phyloP scores from a whole-genome alignment of 2,888 invertebrate genomes.

The Thera obeliscata region DNA sequence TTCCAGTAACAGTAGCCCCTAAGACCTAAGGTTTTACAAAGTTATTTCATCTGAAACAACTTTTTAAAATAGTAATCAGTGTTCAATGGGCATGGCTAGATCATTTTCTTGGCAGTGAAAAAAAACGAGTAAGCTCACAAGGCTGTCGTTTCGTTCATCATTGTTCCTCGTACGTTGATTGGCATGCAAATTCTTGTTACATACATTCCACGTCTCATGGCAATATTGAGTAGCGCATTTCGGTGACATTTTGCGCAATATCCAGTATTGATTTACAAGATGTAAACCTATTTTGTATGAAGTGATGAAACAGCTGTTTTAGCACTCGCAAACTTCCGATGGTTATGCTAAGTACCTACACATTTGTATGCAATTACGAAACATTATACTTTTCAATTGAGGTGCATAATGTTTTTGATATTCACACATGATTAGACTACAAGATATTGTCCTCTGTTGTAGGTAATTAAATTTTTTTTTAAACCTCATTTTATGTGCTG shows the following conservation, averaged over 20 bases:
- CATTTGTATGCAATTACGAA: constrained; percentile 54
- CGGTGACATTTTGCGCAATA: constrained; percentile 82
- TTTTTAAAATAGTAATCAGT: constrained; percentile 8
- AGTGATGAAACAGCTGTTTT: constrained; percentile 81
- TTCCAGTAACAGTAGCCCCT: constrained; percentile 40
- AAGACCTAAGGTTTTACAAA: constrained; percentile 7
- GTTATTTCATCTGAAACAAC: constrained; percentile 2
- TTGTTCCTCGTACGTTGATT: constrained; percentile 68
- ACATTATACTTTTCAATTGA: constrained; percentile 43
- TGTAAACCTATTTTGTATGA: constrained; percentile 72
- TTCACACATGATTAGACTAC: constrained; percentile 17
- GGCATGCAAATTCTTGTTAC: constrained; percentile 66
- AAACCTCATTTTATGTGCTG: background rate
- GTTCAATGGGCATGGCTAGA: constrained; percentile 10
- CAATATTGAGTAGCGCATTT: constrained; percentile 71
- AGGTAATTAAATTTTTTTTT: background rate
- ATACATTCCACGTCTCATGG: constrained; percentile 56
- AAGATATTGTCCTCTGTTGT: background rate
- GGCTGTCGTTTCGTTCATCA: constrained; percentile 64
- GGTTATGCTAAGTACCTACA: constrained; percentile 11
- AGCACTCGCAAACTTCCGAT: constrained; percentile 40
- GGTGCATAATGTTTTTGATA: constrained; percentile 9
- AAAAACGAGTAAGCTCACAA: constrained; percentile 48
- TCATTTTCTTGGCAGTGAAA: constrained; percentile 35
- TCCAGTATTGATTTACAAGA: constrained; percentile 78